Base-by-base conservation (phyloP, 2,113 vertebrate species). In the Notarius lentiginosus region DNA sequence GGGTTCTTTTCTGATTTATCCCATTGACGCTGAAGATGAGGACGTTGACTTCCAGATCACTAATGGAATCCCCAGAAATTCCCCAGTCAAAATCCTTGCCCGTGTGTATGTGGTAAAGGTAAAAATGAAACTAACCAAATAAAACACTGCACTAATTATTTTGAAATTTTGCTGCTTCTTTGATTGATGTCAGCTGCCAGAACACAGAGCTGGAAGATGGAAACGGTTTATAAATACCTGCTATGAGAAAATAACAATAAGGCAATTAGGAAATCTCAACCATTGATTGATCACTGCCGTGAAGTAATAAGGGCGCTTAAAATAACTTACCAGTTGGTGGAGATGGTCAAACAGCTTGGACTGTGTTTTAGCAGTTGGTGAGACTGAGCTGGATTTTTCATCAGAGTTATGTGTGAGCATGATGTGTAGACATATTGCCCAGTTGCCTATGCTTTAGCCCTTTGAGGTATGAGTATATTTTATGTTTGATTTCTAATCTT, bases 1-100 rank as follows among this genome's bases (percentile, higher is more conserved):
- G 98, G 97, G 97, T 0, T 99, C 96, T 51, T 98, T 99, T 91
- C 92, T 96, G 55, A 95, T 99, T 89, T 99, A 97, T 89, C 97
- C 97, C 0, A 93, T 96, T 18, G 90, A 95, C 70, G 85, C 95
- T 65, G 96, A 93, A 7, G 92, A 92, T 1, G 89, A 85, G 0
- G 94, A 97, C 51, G 93, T 92, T 80, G 91, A 88, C 2, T 90
- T 90, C 89, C 95, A 86, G 89, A 95, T 99, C 84, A 96, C 94
- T 70, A 93, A 82, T 14, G 96, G 97, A 0, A 90, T 98, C 84
- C 98, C 97, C 76, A 96, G 95, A 91, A 99, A 99, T 89, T 90
- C 94, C 14, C 95, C 97, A 12, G 89, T 98, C 87, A 99, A 97
- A 92, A 96, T 98, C 63, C 95, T 99, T 82, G 92, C 97, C 7